Conservation (phyloP, 2,888 invertebrate species). For the Dinocampus coccinellae region DNA sequence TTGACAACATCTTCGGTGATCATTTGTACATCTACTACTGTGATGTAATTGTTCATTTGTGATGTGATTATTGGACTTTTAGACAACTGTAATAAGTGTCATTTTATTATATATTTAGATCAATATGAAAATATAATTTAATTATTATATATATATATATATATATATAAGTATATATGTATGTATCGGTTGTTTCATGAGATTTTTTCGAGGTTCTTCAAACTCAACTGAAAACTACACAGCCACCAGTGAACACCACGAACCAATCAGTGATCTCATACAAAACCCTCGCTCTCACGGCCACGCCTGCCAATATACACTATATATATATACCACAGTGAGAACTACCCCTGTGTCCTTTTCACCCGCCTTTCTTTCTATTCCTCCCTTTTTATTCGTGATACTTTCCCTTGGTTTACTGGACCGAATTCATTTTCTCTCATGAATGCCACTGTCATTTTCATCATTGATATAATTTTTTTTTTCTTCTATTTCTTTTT, state of each 20-base stretch:
- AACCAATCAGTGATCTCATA: constrained; percentile 66
- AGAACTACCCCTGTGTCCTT: constrained; percentile 50
- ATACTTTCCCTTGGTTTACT: constrained; percentile 36
- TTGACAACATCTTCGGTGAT: constrained; percentile 36
- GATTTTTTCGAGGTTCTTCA: constrained; percentile 38
- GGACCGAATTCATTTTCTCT: constrained; percentile 63
- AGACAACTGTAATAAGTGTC: no score
- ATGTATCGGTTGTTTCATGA: constrained; percentile 34
- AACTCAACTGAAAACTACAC: not conserved
- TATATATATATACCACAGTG: constrained; percentile 63
- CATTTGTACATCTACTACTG: not conserved
- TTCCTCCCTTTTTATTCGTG: constrained; percentile 58
- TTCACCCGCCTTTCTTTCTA: constrained; percentile 50
- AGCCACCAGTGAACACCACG: constrained; percentile 42
- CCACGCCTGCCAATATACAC: constrained; percentile 69
- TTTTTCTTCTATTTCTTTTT: not conserved
- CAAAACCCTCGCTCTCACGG: constrained; percentile 58
- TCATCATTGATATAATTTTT: constrained; percentile 10
- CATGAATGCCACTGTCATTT: constrained; percentile 58
- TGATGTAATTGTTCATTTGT: no score
- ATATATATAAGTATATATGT: constrained; percentile 43
- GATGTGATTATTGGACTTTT: no score
- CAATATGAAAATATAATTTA: not conserved
- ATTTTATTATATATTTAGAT: no score
- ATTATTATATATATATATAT: constrained; percentile 2